Percentiles rank a stretch among this genome's conserved stretches.
Conservation (phyloP, 2,888 invertebrate species). For the Orthosia gothica region DNA sequence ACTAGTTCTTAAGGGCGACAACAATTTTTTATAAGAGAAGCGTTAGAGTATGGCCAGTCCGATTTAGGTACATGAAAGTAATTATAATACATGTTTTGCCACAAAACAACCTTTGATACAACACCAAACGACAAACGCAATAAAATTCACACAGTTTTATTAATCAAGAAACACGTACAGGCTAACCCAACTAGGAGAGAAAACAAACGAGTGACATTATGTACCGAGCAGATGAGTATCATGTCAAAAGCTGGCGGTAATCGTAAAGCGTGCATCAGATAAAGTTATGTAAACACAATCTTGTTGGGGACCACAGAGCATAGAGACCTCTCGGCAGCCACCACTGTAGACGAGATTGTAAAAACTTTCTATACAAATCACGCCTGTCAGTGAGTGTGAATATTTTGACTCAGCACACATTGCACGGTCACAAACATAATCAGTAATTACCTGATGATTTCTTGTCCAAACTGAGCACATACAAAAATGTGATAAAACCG, state of each 20-base stretch:
- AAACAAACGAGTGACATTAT: conserved; percentile 57
- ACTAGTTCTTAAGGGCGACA: too few species aligned
- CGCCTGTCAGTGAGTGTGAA: too few species aligned
- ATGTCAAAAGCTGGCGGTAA: conserved; percentile 60
- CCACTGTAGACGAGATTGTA: background rate
- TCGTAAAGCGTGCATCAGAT: conserved; percentile 68
- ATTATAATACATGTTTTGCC: conserved; percentile 6
- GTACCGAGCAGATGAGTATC: conserved; percentile 63
- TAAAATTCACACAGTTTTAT: conserved; percentile 44
- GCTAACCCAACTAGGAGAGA: conserved; percentile 44
- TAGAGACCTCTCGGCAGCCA: background rate
- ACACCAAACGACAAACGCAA: conserved; percentile 7
- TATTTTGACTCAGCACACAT: too few species aligned
- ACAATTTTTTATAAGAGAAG: background rate
- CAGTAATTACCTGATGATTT: too few species aligned
- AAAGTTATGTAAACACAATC: conserved; percentile 70
- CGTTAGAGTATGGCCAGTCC: background rate
- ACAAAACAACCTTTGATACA: conserved; percentile 8
- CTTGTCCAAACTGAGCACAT: too few species aligned
- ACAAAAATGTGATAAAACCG: too few species aligned
- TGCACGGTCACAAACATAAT: too few species aligned
- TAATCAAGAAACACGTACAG: conserved; percentile 41
- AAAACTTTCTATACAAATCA: background rate
- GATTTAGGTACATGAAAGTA: conserved; percentile 13
- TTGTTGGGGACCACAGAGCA: conserved; percentile 29